Percentiles rank a stretch among this genome's conserved stretches.
These are phyloP conservation scores for Agonopterix arenella DNA, from an alignment of 2,888 invertebrate genomes.

Conservation along the genomic window DNA sequence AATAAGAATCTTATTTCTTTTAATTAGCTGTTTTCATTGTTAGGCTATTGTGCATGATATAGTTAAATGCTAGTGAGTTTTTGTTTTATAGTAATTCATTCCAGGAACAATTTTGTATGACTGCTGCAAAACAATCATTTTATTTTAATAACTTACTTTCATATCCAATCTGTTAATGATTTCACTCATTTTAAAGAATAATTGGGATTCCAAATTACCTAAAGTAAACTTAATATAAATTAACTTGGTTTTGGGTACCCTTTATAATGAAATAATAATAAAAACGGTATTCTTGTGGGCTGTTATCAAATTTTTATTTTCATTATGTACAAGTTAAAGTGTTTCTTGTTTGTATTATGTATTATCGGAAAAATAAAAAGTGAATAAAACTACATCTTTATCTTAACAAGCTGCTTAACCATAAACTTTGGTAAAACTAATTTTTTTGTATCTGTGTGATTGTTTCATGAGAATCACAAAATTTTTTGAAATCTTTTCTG, in stretches of 20 bases:
- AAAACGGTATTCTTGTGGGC: conserved; percentile 1
- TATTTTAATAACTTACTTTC: conserved; percentile 4
- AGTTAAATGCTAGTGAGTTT: conserved; percentile 9
- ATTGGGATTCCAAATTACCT: background rate
- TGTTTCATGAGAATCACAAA: conserved; percentile 42
- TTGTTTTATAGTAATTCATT: conserved; percentile 27
- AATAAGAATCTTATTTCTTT: background rate
- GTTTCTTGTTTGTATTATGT: conserved; percentile 4
- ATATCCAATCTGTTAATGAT: conserved; percentile 1
- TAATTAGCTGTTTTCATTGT: background rate
- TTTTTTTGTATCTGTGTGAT: no score
- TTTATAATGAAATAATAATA: background rate
- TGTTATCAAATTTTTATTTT: conserved; percentile 3
- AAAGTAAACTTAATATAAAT: background rate
- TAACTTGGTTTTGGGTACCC: conserved; percentile 8
- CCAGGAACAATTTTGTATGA: conserved; percentile 27
- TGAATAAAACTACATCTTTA: conserved; percentile 7
- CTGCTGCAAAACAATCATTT: conserved; percentile 29
- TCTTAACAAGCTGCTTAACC: no score
- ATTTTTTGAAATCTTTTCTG: conserved; percentile 72
- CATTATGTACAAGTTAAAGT: conserved; percentile 6
- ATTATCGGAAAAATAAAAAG: conserved; percentile 10
- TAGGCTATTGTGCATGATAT: background rate
- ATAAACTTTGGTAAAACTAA: no score
- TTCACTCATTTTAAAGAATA: background rate